These are phyloP conservation scores for Slavum lentiscoides DNA, from an alignment of 2,888 invertebrate genomes.

Conservation along the genomic window DNA sequence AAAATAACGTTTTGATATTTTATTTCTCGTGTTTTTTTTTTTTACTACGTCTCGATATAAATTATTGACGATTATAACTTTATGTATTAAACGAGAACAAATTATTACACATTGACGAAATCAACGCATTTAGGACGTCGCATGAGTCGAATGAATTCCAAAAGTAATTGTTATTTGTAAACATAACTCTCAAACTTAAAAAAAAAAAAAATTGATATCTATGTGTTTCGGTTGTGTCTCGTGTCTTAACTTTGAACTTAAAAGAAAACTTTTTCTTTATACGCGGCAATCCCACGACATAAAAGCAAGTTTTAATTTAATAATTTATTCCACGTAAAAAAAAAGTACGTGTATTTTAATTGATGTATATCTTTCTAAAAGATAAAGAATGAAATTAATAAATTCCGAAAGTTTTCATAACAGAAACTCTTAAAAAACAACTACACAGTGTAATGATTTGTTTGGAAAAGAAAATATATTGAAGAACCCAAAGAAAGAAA, in stretches of 20 bases:
- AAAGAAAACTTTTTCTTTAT: neutral
- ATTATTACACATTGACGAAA: no score
- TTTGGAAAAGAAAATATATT: neutral
- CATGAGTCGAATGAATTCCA: neutral
- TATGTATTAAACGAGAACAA: no score
- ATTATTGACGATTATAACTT: no score
- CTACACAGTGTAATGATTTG: neutral
- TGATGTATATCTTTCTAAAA: neutral
- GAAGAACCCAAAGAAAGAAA: neutral
- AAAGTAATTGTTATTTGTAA: neutral
- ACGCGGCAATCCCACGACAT: neutral
- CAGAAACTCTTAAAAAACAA: neutral
- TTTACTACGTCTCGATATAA: no score
- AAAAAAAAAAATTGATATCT: neutral
- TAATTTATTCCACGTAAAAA: constrained; percentile 7
- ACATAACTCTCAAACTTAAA: neutral
- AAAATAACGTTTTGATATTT: no score
- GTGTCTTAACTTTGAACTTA: neutral
- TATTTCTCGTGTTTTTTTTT: no score
- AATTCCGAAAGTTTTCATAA: constrained; percentile 10
- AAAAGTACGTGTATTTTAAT: neutral
- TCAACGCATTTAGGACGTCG: neutral
- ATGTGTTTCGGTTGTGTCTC: neutral
- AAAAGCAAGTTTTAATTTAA: neutral
- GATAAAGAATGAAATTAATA: neutral